Evolutionary conservation across 2,888 invertebrate genomes (phyloP).

Genomic region (Mimas tiliae): DNA sequence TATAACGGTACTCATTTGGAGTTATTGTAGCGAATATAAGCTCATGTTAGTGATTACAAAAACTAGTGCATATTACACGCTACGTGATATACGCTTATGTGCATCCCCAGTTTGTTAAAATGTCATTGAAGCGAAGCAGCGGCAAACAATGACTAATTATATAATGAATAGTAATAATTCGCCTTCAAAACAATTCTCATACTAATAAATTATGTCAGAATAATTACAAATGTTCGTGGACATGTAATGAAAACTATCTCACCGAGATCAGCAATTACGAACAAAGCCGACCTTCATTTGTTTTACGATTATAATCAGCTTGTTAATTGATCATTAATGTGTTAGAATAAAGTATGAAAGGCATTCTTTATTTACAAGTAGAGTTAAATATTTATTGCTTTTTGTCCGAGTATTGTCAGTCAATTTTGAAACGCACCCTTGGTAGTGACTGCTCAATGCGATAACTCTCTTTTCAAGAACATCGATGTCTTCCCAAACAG

Average conservation of each 20-base stretch:
- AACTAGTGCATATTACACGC: too few relatives aligned
- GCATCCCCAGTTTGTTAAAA: too few relatives aligned
- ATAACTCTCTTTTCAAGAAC: too few relatives aligned
- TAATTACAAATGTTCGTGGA: not conserved
- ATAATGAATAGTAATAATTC: not conserved
- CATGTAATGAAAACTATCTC: conserved; percentile 26
- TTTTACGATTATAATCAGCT: not conserved
- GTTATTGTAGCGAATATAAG: too few relatives aligned
- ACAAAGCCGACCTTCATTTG: conserved; percentile 13
- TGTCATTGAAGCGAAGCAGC: too few relatives aligned
- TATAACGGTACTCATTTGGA: too few relatives aligned
- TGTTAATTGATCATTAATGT: not conserved
- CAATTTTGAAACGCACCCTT: too few relatives aligned
- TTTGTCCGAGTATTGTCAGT: too few relatives aligned
- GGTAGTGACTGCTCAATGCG: too few relatives aligned
- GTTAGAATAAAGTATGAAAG: not conserved
- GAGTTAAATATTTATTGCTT: not conserved
- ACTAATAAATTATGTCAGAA: conserved; percentile 1
- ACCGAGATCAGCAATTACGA: conserved; percentile 6
- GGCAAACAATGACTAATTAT: too few relatives aligned
- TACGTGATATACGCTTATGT: too few relatives aligned
- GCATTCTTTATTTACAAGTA: not conserved
- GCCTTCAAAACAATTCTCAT: conserved; percentile 5
- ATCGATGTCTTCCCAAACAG: not conserved
- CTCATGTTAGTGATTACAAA: too few relatives aligned